Evolutionary conservation across 2,797 vertebrate species (phyloP), one percentile per base, ranked within the genome.

Genomic region (Heterohyrax brucei): DNA sequence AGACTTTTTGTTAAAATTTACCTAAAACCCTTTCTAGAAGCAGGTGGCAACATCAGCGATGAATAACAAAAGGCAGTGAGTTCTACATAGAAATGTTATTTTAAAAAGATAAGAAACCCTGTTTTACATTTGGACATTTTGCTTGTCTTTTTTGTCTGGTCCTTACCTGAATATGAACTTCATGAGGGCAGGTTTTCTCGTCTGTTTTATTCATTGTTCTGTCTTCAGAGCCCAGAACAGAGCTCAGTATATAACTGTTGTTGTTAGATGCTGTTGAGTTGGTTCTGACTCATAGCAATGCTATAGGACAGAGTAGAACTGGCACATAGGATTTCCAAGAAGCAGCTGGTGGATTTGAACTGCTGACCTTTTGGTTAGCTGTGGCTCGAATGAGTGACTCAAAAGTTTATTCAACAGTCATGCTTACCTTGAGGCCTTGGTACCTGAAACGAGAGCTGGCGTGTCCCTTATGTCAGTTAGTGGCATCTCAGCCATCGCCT

Each of bases 31-130:
- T n/a, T 73, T 62, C 8, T 66, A 24, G 64, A 46, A 73, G 53
- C 39, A n/a, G 44, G 9, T 26, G 14, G 26, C 12, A 13, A 0
- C 8, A 21, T 53, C 82, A 66, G 0, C n/a, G 81, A 82, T 26
- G n/a, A 26, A 10, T 84, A 50, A 83, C 22, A 44, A 89, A 21
- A 21, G 62, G 18, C 48, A 66, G 6, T 7, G 24, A 81, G 12
- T 62, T 95, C 86, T 73, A 61, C 62, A 26, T 91, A 61, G 68
- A 53, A 85, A 82, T n/a, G 19, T 56, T 26, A 48, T 53, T 64
- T 95, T 5, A 86, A n/a, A 81, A 94, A 59, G 2, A 18, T 4
- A 7, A 80, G 77, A 93, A 80, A 56, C 1, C 56, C 22, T 13
- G 0, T 75, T 91, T 88, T 61, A 77, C 81, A 56, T 73, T 61